phyloP scores from a whole-genome alignment of 2,888 invertebrate genomes.

The Oscheius onirici region DNA sequence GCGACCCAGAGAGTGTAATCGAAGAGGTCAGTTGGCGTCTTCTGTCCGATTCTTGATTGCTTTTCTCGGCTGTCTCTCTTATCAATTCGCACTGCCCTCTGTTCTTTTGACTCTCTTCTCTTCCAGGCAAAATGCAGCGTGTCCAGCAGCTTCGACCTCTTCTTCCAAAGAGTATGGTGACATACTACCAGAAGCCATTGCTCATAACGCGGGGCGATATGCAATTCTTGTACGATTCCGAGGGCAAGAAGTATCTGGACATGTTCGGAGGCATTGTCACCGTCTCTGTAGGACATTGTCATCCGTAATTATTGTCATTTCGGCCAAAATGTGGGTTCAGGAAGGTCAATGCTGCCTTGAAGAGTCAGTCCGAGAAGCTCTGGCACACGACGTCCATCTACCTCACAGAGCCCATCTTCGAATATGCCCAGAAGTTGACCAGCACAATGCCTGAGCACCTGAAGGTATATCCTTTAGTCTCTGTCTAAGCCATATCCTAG shows the following conservation, averaged over 20 bases:
- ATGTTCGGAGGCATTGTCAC: conserved; percentile 96
- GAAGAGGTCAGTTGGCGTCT: background rate
- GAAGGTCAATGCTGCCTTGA: conserved; percentile 83
- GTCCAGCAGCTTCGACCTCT: conserved; percentile 57
- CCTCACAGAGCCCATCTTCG: conserved; percentile 87
- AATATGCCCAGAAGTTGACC: conserved; percentile 86
- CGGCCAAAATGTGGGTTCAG: conserved; percentile 75
- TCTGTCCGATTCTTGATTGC: conserved; percentile 3
- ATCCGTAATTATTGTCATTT: conserved; percentile 80
- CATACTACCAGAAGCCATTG: conserved; percentile 50
- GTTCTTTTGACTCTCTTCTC: too few relatives aligned
- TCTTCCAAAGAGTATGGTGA: conserved; percentile 56
- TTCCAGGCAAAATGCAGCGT: conserved; percentile 49
- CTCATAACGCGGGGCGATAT: conserved; percentile 38
- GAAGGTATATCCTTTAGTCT: conserved; percentile 76
- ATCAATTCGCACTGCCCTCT: conserved; percentile 17
- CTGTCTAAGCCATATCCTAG: conserved; percentile 73
- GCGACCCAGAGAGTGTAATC: background rate
- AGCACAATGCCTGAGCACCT: conserved; percentile 85
- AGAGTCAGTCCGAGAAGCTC: conserved; percentile 82
- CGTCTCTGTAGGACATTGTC: conserved; percentile 95
- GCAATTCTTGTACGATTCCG: conserved; percentile 58
- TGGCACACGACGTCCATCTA: conserved; percentile 95
- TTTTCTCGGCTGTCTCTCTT: background rate
- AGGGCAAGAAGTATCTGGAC: conserved; percentile 82